Evolutionary conservation across 1,140 invertebrate species (phyloP).

Genomic region (Penaeus chinensis): DNA sequence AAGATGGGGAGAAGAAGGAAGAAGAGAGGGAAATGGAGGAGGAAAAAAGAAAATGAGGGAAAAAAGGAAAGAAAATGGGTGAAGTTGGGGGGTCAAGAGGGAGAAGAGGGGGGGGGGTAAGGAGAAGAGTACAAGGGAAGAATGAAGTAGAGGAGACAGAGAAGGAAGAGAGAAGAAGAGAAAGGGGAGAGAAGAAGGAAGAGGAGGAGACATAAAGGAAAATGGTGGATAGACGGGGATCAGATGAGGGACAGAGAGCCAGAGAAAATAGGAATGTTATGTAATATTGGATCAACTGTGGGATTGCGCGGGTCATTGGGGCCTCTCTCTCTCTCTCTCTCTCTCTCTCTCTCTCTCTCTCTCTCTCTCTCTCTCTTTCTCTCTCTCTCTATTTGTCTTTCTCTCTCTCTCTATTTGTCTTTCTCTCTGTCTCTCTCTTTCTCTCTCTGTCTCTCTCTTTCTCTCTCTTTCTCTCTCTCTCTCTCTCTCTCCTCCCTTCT

Average conservation of each 20-base stretch:
- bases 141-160: no score
- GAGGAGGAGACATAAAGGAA: background rate
- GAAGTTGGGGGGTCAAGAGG: background rate
- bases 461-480: background rate
- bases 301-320: no score
- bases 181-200: background rate
- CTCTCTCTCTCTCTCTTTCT: background rate
- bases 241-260: background rate
- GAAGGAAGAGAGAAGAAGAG: no score
- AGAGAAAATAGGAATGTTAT: background rate
- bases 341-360: background rate
- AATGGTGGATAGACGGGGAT: background rate
- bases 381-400: background rate
- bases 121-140: no score
- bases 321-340: background rate
- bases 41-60: background rate
- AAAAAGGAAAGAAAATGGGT: slow-evolving; percentile 23
- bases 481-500: background rate
- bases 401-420: background rate
- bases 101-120: background rate
- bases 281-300: no score
- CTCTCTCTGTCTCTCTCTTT: background rate
- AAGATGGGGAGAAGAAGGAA: background rate
- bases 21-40: background rate
- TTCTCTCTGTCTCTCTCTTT: background rate